Conservation (phyloP, 2,888 invertebrate genomes). For the Micoletzkya japonica region DNA sequence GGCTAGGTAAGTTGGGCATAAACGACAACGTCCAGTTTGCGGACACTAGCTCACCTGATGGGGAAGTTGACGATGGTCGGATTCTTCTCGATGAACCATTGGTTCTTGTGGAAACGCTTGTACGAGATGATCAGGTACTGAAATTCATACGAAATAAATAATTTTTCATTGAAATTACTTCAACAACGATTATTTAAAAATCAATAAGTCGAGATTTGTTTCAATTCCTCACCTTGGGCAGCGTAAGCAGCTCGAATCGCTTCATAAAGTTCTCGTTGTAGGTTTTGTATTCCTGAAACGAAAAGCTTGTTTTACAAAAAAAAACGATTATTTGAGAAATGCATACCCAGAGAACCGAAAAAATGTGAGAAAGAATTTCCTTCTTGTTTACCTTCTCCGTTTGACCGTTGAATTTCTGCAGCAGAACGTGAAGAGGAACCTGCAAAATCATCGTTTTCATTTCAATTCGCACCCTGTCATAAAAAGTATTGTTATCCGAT, state of each 20-base stretch:
- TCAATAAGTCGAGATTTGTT: background rate
- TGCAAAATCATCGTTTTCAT: too few species aligned
- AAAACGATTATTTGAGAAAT: background rate
- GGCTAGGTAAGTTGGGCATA: too few species aligned
- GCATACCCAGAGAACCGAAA: too few species aligned
- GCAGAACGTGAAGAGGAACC: slow-evolving; percentile 86
- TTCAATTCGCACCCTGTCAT: too few species aligned
- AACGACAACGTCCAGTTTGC: background rate
- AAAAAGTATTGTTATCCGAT: too few species aligned
- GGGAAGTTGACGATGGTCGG: slow-evolving; percentile 99
- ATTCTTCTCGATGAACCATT: slow-evolving; percentile 98
- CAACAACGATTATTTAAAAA: background rate
- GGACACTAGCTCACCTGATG: slow-evolving; percentile 77
- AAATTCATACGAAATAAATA: slow-evolving; percentile 66
- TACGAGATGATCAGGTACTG: slow-evolving; percentile 79
- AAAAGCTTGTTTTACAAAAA: background rate
- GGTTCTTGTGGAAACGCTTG: slow-evolving; percentile 97
- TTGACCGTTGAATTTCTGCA: slow-evolving; percentile 93
- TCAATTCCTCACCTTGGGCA: slow-evolving; percentile 66
- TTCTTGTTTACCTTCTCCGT: slow-evolving; percentile 74
- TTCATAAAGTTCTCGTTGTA: slow-evolving; percentile 98
- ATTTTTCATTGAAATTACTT: background rate
- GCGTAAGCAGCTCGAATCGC: slow-evolving; percentile 87
- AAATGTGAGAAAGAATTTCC: background rate
- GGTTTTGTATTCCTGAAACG: slow-evolving; percentile 84